Percentiles rank a stretch among this genome's conserved stretches.
phyloP scores from a whole-genome alignment of 2,113 vertebrate genomes.

The Morone saxatilis region DNA sequence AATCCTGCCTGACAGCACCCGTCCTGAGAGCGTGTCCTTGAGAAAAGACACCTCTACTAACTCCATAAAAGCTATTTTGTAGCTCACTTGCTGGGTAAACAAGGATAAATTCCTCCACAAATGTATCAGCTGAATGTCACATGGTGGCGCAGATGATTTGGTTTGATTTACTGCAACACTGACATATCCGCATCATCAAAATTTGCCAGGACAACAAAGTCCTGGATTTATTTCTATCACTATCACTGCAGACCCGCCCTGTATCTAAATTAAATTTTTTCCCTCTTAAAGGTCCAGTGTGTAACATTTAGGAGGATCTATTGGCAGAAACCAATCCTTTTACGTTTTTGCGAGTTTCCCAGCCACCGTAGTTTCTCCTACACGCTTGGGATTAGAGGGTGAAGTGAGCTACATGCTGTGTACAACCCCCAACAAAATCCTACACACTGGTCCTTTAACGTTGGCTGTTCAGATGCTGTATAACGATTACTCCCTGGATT shows the following conservation, averaged over 20 bases:
- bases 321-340: no score
- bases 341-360: no score
- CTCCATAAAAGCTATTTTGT: constrained; percentile 39
- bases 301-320: no score
- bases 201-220: neutral
- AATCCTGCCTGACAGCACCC: constrained; percentile 59
- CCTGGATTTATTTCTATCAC: no score
- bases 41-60: constrained; percentile 40
- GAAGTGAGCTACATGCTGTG: no score
- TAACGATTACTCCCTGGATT: constrained; percentile 54
- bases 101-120: constrained; percentile 48
- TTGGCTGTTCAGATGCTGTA: neutral
- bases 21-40: constrained; percentile 55
- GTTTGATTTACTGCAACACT: neutral
- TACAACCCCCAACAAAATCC: no score
- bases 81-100: constrained; percentile 35
- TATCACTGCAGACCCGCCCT: neutral
- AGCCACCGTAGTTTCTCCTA: no score
- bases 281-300: no score
- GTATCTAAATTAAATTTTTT: neutral
- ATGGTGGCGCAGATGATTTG: neutral
- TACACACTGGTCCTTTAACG: no score
- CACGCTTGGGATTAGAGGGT: no score
- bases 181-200: neutral
- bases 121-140: constrained; percentile 17